Evolutionary conservation across 2,113 vertebrate genomes (phyloP).

Genomic region (Microcebus griseorufus): DNA sequence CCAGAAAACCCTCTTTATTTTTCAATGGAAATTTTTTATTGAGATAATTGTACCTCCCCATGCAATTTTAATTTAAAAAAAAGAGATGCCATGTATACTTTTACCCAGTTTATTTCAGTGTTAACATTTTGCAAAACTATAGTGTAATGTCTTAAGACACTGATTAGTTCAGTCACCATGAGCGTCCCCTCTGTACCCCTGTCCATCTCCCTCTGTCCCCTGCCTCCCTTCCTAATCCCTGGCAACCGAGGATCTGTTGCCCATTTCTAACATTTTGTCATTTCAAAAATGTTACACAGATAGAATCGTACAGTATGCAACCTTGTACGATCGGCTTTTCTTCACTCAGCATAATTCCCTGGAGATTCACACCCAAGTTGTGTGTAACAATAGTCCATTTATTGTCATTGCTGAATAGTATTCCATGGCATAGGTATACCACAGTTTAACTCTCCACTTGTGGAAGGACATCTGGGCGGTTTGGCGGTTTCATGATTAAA

Average conservation of each 20-base stretch:
- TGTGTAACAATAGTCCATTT: not conserved
- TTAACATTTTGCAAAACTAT: not conserved
- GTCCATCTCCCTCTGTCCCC: not conserved
- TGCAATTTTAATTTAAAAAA: not conserved
- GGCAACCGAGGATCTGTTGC: not conserved
- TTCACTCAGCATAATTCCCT: not conserved
- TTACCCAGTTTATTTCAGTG: not conserved
- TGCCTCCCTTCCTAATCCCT: not conserved
- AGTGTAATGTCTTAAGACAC: not conserved
- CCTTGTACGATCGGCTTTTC: not conserved
- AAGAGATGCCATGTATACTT: not conserved
- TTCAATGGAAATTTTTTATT: not conserved
- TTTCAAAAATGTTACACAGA: not conserved
- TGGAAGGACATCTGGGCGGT: not conserved
- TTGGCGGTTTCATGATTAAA: not conserved
- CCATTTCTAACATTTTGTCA: not conserved
- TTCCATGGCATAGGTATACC: not conserved
- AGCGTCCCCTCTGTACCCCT: not conserved
- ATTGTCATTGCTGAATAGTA: not conserved
- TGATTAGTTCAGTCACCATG: accelerated
- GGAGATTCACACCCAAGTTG: not conserved
- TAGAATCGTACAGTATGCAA: not conserved
- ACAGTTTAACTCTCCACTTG: not conserved
- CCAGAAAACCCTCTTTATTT: no score
- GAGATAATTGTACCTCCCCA: not conserved